Percentiles rank a stretch among this genome's conserved stretches.
phyloP scores from a whole-genome alignment of 2,113 vertebrate species.

The Oplegnathus fasciatus region DNA sequence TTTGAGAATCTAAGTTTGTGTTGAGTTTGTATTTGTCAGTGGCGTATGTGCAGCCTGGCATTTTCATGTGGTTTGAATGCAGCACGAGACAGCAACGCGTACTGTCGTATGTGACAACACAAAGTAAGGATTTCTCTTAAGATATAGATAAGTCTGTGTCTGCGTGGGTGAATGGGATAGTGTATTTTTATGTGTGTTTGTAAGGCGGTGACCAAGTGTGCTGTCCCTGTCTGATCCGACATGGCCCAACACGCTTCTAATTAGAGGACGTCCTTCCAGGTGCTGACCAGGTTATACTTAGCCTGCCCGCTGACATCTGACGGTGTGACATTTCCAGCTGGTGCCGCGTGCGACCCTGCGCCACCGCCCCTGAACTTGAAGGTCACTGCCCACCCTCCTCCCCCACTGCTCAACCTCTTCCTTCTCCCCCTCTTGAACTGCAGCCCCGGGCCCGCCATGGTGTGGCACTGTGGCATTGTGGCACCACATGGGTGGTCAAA shows the following conservation, averaged over 20 bases:
- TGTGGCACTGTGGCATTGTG: slow-evolving; percentile 63
- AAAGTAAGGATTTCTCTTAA: slow-evolving; percentile 7
- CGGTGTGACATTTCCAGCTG: slow-evolving; percentile 87
- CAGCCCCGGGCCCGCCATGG: slow-evolving; percentile 49
- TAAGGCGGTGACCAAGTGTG: slow-evolving; percentile 68
- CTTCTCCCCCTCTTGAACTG: slow-evolving; percentile 62
- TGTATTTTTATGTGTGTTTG: slow-evolving; percentile 71
- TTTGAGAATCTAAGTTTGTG: slow-evolving; percentile 44
- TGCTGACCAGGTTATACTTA: slow-evolving; percentile 86
- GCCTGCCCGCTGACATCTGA: slow-evolving; percentile 84
- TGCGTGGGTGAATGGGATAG: slow-evolving; percentile 34
- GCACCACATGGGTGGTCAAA: slow-evolving; percentile 69
- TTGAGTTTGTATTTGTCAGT: slow-evolving; percentile 22
- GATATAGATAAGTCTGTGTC: slow-evolving; percentile 6
- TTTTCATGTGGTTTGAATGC: background rate
- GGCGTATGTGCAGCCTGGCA: slow-evolving; percentile 4
- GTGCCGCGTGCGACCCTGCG: slow-evolving; percentile 74
- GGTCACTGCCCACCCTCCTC: slow-evolving; percentile 53
- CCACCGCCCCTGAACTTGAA: slow-evolving; percentile 81
- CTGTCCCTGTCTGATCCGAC: slow-evolving; percentile 85
- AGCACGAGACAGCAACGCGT: background rate
- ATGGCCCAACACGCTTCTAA: slow-evolving; percentile 86
- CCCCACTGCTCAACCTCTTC: slow-evolving; percentile 28
- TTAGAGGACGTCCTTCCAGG: slow-evolving; percentile 89
- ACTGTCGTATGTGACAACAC: slow-evolving; percentile 15